Conservation (phyloP, 2,888 invertebrate genomes). For the Agrypnus murinus region DNA sequence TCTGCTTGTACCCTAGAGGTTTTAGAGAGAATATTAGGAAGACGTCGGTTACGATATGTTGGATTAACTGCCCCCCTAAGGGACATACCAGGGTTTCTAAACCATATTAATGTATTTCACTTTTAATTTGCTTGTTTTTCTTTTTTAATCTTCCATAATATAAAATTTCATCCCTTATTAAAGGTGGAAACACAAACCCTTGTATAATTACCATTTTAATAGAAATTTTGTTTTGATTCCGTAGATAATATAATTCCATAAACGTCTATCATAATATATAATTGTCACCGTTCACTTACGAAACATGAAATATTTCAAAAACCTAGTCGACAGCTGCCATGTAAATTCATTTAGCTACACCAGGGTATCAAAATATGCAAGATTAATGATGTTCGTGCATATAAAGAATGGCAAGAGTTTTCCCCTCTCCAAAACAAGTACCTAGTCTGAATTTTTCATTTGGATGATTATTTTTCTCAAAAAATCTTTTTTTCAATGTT, state of each 20-base stretch:
- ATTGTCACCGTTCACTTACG: conserved; percentile 15
- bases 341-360: conserved; percentile 14
- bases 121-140: no score
- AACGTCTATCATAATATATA: conserved; percentile 8
- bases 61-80: conserved; percentile 38
- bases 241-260: neutral
- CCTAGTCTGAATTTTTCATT: conserved; percentile 4
- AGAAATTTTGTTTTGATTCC: no score
- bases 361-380: conserved; percentile 13
- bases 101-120: conserved; percentile 7
- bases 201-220: no score
- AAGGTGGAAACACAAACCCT: no score
- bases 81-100: conserved; percentile 27
- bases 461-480: neutral
- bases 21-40: conserved; percentile 37
- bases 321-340: conserved; percentile 19
- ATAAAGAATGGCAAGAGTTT: neutral
- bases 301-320: conserved; percentile 15
- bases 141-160: no score
- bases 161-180: no score
- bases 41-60: conserved; percentile 40
- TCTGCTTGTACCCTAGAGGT: conserved; percentile 34
- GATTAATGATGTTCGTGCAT: conserved; percentile 8
- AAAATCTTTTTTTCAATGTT: neutral
- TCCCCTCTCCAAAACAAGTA: neutral